Percentiles rank a stretch among this genome's conserved stretches.
phyloP scores from a whole-genome alignment of 2,888 invertebrate species.

The Agrochola lychnidis region DNA sequence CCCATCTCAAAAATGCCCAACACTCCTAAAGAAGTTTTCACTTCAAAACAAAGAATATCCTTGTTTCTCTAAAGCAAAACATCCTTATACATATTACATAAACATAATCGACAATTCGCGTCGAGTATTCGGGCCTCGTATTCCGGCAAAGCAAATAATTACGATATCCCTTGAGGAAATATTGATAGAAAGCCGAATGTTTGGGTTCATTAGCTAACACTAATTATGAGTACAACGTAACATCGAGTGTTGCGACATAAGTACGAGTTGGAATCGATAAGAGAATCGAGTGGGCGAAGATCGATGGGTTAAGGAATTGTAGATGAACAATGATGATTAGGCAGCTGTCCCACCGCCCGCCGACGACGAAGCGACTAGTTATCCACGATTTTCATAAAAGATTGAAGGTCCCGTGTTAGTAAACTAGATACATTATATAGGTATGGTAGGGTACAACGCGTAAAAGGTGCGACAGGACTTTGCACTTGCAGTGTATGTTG shows the following conservation, averaged over 20 bases:
- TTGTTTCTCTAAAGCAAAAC: neutral
- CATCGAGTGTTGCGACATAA: constrained; percentile 31
- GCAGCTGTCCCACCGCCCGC: too few relatives aligned
- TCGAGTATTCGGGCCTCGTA: constrained; percentile 33
- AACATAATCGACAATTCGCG: constrained; percentile 14
- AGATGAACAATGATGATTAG: neutral
- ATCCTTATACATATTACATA: constrained; percentile 41
- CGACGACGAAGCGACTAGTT: too few relatives aligned
- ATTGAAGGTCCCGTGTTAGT: too few relatives aligned
- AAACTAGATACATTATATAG: too few relatives aligned
- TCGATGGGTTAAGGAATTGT: neutral
- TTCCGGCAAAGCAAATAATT: constrained; percentile 64
- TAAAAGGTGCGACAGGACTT: too few relatives aligned
- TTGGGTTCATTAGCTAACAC: constrained; percentile 54
- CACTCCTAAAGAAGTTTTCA: too few relatives aligned
- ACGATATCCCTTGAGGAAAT: constrained; percentile 62
- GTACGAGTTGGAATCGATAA: neutral
- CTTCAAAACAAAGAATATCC: too few relatives aligned
- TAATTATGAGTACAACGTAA: constrained; percentile 38
- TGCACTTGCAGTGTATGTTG: too few relatives aligned
- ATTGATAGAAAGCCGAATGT: constrained; percentile 67
- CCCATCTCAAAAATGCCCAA: too few relatives aligned
- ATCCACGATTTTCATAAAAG: too few relatives aligned
- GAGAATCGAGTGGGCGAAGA: neutral
- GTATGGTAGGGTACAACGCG: too few relatives aligned